Percentiles rank a stretch among this genome's conserved stretches.
Conservation (phyloP, 2,888 invertebrate species). For the Syrphus vitripennis region DNA sequence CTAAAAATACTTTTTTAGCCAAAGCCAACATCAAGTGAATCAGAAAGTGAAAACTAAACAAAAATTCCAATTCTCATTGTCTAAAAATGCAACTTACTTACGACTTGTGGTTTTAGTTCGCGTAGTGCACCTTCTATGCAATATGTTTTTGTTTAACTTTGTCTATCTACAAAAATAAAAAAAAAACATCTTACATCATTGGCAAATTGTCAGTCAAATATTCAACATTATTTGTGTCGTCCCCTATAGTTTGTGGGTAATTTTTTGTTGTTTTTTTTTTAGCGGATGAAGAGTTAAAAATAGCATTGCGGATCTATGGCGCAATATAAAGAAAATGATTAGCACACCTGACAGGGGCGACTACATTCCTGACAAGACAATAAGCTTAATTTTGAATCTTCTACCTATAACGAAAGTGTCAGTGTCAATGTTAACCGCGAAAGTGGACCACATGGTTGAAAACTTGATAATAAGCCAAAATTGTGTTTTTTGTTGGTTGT, state of each 20-base stretch:
- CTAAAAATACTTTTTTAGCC: conserved; percentile 32
- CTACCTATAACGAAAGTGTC: conserved; percentile 45
- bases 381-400: conserved; percentile 44
- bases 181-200: conserved; percentile 49
- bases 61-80: conserved; percentile 24
- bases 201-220: conserved; percentile 55
- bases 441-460: conserved; percentile 49
- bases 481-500: not conserved
- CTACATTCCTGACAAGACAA: conserved; percentile 28
- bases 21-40: conserved; percentile 10
- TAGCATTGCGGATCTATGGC: conserved; percentile 3
- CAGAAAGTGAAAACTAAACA: conserved; percentile 50
- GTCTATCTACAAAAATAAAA: not conserved
- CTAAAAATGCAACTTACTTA: conserved; percentile 32
- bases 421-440: conserved; percentile 64
- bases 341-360: conserved; percentile 52
- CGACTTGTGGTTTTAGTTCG: conserved; percentile 8
- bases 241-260: not conserved
- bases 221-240: conserved; percentile 10
- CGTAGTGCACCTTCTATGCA: too few species aligned
- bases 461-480: conserved; percentile 53
- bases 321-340: conserved; percentile 28
- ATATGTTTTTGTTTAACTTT: not conserved
- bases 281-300: conserved; percentile 24
- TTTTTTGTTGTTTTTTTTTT: not conserved